Base-by-base conservation (phyloP, 2,113 vertebrate genomes). In the Reinhardtius hippoglossoides region DNA sequence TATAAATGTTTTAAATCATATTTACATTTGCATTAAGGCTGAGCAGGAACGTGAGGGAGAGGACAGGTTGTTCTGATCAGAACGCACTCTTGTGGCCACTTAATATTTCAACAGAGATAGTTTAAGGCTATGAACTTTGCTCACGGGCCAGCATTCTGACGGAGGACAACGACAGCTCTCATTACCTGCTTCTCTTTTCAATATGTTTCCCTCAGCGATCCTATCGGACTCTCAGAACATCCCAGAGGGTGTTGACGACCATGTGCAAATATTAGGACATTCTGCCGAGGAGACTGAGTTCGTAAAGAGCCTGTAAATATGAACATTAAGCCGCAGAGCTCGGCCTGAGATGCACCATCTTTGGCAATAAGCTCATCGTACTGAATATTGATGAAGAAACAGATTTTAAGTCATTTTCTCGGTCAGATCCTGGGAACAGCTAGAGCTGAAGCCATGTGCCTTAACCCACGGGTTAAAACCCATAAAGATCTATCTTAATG, bases 151-250 rank as follows among this genome's bases (percentile, higher is more conserved):
- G 12, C 57, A 5, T 66, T 68, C 46, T 37, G 63, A 65, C 24
- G 26, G 16, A 37, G 21, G 67, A 50, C n/a, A 65, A 67, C n/a
- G 15, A 60, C 18, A 69, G 67, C 35, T 57, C 4, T 55, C 13
- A 23, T 23, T 52, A 26, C n/a, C 62, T 69, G 21, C 57, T 57
- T 60, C 37, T 7, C 21, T 60, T 65, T 55, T 71, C 27, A 35
- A 48, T 46, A 64, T 74, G 71, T 71, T 85, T 86, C 70, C 64
- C 62, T 46, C 13, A 67, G 42, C 40, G 73, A 42, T 52, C 24
- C 9, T 31, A 31, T 31, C 31, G 5, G 31, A 31, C 31, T 31
- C 31, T 31, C 31, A 31, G 31, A 31, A 31, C 31, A 31, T 7
- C 31, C 31, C 31, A 78, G 27, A 67, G 26, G 44, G 52, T 40